phyloP scores from a whole-genome alignment of 1,140 invertebrate species.

The Drosophila santomea region DNA sequence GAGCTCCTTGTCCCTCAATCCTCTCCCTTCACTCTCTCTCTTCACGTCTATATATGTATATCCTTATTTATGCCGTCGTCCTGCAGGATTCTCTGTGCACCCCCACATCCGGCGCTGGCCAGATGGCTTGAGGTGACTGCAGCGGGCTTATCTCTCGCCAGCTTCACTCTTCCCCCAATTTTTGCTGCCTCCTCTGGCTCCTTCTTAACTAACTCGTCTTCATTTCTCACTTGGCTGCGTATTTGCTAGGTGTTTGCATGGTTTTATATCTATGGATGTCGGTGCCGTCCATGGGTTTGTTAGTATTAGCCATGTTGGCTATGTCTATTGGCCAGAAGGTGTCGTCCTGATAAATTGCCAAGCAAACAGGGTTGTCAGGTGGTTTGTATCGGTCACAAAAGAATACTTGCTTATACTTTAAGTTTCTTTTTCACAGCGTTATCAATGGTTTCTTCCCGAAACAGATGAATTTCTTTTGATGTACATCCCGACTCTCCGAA shows the following conservation, averaged over 20 bases:
- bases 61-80: conserved; percentile 74
- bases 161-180: neutral
- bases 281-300: conserved; percentile 22
- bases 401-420: neutral
- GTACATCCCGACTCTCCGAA: too few species aligned
- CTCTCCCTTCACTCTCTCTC: neutral
- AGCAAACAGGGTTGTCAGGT: conserved; percentile 54
- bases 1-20: neutral
- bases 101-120: conserved; percentile 38
- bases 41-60: conserved; percentile 12
- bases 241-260: conserved; percentile 62
- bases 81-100: conserved; percentile 1
- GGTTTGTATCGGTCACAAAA: neutral
- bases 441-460: too few species aligned
- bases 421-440: neutral
- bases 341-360: conserved; percentile 47
- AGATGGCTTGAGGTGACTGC: conserved; percentile 55
- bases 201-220: conserved; percentile 79
- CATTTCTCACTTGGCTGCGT: conserved; percentile 80
- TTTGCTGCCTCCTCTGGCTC: neutral
- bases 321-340: conserved; percentile 71
- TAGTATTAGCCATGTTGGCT: conserved; percentile 55
- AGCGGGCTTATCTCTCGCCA: conserved; percentile 52
- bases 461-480: too few species aligned
- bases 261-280: conserved; percentile 14